Percentiles rank a stretch among this genome's conserved stretches.
Conservation (phyloP, 1,140 invertebrate species). For the Pseudomyrmex dendroicus region DNA sequence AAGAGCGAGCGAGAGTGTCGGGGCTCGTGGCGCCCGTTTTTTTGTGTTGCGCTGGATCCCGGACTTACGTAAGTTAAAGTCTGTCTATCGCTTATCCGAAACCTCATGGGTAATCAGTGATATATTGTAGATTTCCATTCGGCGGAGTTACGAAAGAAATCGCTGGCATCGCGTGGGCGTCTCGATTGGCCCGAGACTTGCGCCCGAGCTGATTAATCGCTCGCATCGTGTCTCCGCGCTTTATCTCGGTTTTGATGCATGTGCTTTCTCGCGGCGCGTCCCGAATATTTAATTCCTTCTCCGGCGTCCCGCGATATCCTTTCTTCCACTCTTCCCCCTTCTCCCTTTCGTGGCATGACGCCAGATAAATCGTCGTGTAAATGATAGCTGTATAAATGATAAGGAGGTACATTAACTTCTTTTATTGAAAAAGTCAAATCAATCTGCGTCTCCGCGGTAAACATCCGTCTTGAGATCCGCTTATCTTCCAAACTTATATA, state of each 20-base stretch:
- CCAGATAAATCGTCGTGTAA: conserved; percentile 45
- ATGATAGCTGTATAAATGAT: conserved; percentile 47
- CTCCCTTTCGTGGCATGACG: neutral
- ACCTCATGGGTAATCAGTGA: conserved; percentile 45
- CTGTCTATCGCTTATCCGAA: conserved; percentile 39
- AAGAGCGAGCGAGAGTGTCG: neutral
- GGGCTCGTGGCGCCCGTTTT: conserved; percentile 13
- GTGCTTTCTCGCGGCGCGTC: conserved; percentile 41
- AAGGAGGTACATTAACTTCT: conserved; percentile 28
- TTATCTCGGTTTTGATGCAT: conserved; percentile 54
- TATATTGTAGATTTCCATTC: conserved; percentile 46
- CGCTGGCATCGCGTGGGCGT: conserved; percentile 16
- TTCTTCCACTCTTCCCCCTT: no score
- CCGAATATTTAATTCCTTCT: conserved; percentile 50
- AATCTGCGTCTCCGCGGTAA: conserved; percentile 8
- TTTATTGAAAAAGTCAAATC: conserved; percentile 10
- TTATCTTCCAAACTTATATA: neutral
- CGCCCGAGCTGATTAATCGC: conserved; percentile 44
- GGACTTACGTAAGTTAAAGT: conserved; percentile 38
- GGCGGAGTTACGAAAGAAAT: conserved; percentile 47
- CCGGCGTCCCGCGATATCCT: neutral
- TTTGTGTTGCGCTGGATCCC: conserved; percentile 15
- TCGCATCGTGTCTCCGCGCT: conserved; percentile 38
- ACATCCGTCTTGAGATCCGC: neutral
- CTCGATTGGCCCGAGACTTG: neutral